Base-by-base conservation (phyloP, 2,888 invertebrate species). In the Tachina fera region DNA sequence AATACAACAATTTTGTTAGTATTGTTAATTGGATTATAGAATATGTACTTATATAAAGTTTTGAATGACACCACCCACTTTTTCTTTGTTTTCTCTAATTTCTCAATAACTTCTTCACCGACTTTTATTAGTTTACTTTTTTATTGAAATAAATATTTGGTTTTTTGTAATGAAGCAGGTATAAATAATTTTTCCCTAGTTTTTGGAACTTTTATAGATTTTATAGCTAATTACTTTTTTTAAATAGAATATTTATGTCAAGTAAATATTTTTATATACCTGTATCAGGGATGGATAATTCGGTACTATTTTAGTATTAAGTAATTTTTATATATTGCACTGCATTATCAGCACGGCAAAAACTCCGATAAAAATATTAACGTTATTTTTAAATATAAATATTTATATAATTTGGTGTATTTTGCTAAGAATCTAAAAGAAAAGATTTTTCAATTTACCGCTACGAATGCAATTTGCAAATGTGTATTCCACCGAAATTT, bases 21-120 rank as follows among this genome's bases (percentile, higher is more conserved):
- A 49, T 76, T 74, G 41, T 63, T 83, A 83, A 83, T 83, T 83
- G 72, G 78, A 83, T 83, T 83, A 83, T 31, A 19, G 67, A 22
- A 31, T 43, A 63, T 31, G 67, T 41, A 39, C 1, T 31, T 67
- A 19, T 31, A 31, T 31, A 31, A 5, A 31, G 6, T 31, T 31
- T 67, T 61, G 9, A 22, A 75, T 56, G 70, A 45, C 77, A 83
- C 77, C 77, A 68, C 77, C 83, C 83, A 83, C 61, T 71, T 71
- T 72, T 51, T 65, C 39, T 56, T 56, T 43, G 70, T 70, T 13
- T 61, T 70, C 53, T 19, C 31, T 13, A n/a, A 43, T 43, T 56
- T 13, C 8, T 43, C 22, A 56, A 22, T 43, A 31, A 9, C 19
- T 41, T n/a, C 16, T 60, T 56, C 47, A 16, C 39, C 5, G 31